phyloP scores from a whole-genome alignment of 2,113 vertebrate genomes.

The Alethe diademata region DNA sequence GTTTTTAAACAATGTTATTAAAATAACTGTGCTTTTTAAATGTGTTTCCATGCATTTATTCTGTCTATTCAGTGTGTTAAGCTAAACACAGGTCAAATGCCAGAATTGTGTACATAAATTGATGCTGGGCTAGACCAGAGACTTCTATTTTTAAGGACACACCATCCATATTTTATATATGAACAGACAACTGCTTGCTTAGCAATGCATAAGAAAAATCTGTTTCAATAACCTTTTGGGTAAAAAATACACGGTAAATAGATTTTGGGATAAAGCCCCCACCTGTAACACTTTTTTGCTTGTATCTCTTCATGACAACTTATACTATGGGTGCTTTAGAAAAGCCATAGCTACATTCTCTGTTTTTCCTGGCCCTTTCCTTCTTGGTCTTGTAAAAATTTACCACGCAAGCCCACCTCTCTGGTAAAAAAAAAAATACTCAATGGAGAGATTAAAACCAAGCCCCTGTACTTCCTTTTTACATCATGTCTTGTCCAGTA shows the following conservation, averaged over 20 bases:
- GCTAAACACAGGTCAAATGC: neutral
- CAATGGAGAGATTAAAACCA: neutral
- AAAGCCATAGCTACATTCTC: neutral
- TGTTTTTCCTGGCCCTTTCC: neutral
- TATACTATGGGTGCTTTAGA: rapidly evolving
- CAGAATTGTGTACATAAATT: neutral
- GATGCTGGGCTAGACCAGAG: neutral
- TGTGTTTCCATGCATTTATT: neutral
- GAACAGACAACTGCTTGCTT: neutral
- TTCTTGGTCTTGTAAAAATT: neutral
- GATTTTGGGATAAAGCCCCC: neutral
- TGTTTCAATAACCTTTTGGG: neutral
- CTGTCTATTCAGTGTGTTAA: neutral
- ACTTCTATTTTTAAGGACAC: neutral
- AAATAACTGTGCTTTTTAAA: neutral
- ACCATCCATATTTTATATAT: neutral
- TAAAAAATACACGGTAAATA: neutral
- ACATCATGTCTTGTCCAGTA: neutral
- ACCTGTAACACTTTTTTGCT: neutral
- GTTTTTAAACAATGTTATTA: neutral
- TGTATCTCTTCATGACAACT: neutral
- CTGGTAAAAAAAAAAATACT: neutral
- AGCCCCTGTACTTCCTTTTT: neutral
- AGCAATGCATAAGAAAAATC: neutral
- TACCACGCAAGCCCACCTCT: neutral